A percentile compares a stretch with the other conserved stretches of the same genome.
Evolutionary conservation across 2,888 invertebrate genomes (phyloP).

Genomic region (Trissonchulus latispiculum): DNA sequence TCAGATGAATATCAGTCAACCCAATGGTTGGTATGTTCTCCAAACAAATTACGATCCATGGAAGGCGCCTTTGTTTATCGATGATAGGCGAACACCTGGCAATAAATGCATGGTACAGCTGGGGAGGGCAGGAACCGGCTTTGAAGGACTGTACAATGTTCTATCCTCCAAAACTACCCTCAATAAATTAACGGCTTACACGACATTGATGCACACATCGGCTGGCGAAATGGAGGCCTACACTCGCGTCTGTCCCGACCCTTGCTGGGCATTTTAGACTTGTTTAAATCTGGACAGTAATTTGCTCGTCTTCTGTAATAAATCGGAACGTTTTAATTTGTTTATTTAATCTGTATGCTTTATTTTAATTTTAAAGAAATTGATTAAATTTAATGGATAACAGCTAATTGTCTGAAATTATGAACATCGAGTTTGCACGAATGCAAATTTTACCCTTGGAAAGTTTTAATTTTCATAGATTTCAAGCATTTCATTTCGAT

Average conservation of each 20-base stretch:
- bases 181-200: constrained; percentile 54
- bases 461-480: no score
- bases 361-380: no score
- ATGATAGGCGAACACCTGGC: constrained; percentile 52
- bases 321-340: no score
- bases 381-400: no score
- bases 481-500: no score
- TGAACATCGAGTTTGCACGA: no score
- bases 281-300: no score
- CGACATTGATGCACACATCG: constrained; percentile 51
- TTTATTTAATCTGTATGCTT: no score
- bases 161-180: constrained; percentile 52
- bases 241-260: constrained; percentile 50
- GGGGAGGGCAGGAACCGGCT: constrained; percentile 42
- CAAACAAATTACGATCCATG: constrained; percentile 56
- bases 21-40: constrained; percentile 47
- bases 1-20: constrained; percentile 24
- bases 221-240: constrained; percentile 50
- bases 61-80: constrained; percentile 50
- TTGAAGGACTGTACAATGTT: constrained; percentile 50
- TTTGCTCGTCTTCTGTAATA: no score
- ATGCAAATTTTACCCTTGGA: no score
- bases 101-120: constrained; percentile 48
- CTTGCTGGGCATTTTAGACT: no score
- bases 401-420: no score